Base-by-base conservation (phyloP, 2,113 vertebrate species). In the Struthidea cinerea region DNA sequence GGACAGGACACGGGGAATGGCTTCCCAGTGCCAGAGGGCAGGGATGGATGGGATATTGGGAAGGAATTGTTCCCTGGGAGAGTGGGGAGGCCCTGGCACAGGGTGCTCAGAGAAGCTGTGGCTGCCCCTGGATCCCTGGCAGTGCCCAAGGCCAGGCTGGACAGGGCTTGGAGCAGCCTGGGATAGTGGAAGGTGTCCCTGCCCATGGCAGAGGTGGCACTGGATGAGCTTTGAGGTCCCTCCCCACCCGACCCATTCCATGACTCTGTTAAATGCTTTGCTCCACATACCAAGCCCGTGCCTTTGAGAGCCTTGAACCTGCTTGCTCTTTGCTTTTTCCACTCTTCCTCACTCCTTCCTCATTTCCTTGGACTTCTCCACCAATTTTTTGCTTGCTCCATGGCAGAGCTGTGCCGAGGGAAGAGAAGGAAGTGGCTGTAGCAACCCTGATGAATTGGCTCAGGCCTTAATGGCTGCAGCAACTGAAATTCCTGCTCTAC, bases 311-410 rank as follows among this genome's bases (percentile, higher is more conserved):
- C 50, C 26, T 59, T 61, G 41, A 16, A 8, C 13, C 1, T 37
- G 24, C n/a, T 68, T 53, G 18, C 52, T 39, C 67, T 46, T 69
- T 52, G 18, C 35, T 27, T 57, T 88, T 86, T 15, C 68, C 33
- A 30, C 20, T 70, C 53, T 37, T 83, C 57, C 70, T 94, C 79
- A 1, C 52, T 75, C 26, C 10, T n/a, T n/a, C n/a, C n/a, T n/a
- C n/a, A n/a, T n/a, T n/a, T n/a, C n/a, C 55, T 75, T 69, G 22
- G 46, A 37, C 55, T 71, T 61, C 47, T 39, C 44, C 63, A 21
- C 44, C 20, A 0, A 0, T 63, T 70, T 89, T 74, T 52, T 20
- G 4, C 2, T 52, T 24, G 57, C 65, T 74, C 11, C 1, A 0
- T 47, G 39, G 42, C 52, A 19, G 59, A 87, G 83, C 5, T 0